These are phyloP conservation scores for Eurypyga helias DNA, from an alignment of 2,113 vertebrate species.

Conservation along the genomic window DNA sequence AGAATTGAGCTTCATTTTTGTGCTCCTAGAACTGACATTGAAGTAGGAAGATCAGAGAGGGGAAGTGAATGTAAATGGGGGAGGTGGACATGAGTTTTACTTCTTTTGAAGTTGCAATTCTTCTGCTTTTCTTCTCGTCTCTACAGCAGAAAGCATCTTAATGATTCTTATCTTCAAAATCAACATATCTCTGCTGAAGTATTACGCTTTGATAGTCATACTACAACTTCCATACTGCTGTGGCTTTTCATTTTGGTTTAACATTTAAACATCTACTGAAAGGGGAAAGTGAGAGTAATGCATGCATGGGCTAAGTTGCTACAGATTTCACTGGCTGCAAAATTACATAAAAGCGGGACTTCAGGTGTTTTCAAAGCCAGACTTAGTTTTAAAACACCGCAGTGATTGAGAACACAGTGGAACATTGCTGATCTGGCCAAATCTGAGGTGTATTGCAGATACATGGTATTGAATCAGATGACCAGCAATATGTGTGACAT, in stretches of 20 bases:
- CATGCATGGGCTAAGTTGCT: neutral
- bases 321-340: neutral
- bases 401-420: neutral
- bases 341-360: neutral
- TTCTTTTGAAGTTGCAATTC: slow-evolving; percentile 27
- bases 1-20: neutral
- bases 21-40: slow-evolving; percentile 10
- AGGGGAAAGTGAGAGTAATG: slow-evolving; percentile 58
- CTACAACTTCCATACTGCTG: slow-evolving; percentile 14
- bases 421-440: neutral
- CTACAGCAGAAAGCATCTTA: slow-evolving; percentile 1
- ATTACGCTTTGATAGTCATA: slow-evolving; percentile 56
- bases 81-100: neutral
- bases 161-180: slow-evolving; percentile 51
- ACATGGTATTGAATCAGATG: neutral
- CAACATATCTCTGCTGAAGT: slow-evolving; percentile 24
- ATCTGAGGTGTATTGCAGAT: neutral
- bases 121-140: neutral
- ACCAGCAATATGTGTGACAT: neutral
- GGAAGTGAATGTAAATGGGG: neutral
- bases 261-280: slow-evolving; percentile 49
- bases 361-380: neutral
- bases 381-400: neutral
- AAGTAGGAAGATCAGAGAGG: slow-evolving; percentile 23
- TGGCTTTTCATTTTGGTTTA: slow-evolving; percentile 63